These are phyloP conservation scores for Limulus polyphemus DNA, from an alignment of 2,888 invertebrate species.

Conservation along the genomic window DNA sequence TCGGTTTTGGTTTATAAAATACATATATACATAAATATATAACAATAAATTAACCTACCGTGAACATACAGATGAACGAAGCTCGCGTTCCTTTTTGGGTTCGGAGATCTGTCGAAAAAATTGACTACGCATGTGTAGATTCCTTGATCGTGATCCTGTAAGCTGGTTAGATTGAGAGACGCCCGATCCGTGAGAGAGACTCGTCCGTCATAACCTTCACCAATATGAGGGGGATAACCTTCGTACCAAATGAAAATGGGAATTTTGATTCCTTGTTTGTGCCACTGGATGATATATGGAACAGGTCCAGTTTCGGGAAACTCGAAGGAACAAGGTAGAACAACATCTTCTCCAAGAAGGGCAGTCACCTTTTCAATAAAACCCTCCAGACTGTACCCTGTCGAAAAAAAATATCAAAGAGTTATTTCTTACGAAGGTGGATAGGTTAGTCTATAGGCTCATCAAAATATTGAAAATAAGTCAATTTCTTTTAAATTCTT, in stretches of 20 bases:
- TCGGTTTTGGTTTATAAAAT: too few species aligned
- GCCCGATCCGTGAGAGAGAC: constrained; percentile 80
- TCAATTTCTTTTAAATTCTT: too few species aligned
- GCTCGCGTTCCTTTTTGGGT: constrained; percentile 56
- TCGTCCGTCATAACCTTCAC: constrained; percentile 81
- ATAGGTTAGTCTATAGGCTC: too few species aligned
- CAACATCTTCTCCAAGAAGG: constrained; percentile 86
- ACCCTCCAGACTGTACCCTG: too few species aligned
- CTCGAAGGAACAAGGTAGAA: constrained; percentile 95
- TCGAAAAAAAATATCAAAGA: too few species aligned
- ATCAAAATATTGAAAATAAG: too few species aligned
- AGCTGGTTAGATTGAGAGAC: constrained; percentile 88
- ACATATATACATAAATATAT: too few species aligned
- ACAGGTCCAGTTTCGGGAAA: constrained; percentile 55
- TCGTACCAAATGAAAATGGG: constrained; percentile 98
- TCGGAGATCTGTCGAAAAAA: constrained; percentile 43
- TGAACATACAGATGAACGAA: constrained; percentile 92
- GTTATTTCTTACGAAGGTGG: too few species aligned
- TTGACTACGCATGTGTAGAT: constrained; percentile 94
- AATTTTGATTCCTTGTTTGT: constrained; percentile 92
- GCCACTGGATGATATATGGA: constrained; percentile 98
- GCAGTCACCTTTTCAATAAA: constrained; percentile 49
- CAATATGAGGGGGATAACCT: constrained; percentile 91
- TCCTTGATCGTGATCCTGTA: constrained; percentile 83
- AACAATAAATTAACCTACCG: constrained; percentile 13